phyloP scores from a whole-genome alignment of 2,797 vertebrate genomes.

The Mus minutoides region DNA sequence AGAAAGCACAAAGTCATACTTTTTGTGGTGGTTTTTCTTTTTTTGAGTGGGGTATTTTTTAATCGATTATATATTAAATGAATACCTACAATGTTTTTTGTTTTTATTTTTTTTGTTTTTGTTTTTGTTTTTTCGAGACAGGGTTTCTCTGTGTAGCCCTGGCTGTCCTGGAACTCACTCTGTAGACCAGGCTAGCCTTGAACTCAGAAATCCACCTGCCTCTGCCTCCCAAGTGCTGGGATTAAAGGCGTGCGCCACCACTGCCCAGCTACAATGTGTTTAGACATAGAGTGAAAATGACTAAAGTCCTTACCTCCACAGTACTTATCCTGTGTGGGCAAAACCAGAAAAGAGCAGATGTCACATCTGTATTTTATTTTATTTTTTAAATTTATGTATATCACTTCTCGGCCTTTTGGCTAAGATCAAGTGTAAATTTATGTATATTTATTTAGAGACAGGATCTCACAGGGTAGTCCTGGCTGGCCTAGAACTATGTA shows the following conservation, averaged over 20 bases:
- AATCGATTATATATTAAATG: not conserved
- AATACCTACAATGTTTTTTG: not conserved
- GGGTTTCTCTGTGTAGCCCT: no score
- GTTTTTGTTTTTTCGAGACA: no score
- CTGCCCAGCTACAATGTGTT: no score
- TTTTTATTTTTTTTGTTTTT: no score
- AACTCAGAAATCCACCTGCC: no score
- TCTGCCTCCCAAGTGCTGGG: no score
- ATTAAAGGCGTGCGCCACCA: no score
- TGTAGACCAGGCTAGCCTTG: no score
- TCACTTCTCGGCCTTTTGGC: no score
- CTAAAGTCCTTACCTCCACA: no score
- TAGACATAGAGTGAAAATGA: not conserved
- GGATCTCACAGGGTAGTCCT: not conserved
- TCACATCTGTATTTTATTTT: not conserved
- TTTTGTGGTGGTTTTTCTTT: not conserved
- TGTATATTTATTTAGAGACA: not conserved
- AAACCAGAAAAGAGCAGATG: not conserved
- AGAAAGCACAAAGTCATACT: not conserved
- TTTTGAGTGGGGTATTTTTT: not conserved
- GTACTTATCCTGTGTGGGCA: not conserved
- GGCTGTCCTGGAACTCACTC: no score
- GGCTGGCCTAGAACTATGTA: not conserved
- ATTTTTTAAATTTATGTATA: not conserved
- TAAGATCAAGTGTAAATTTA: no score